Evolutionary conservation across 2,888 invertebrate species (phyloP), one percentile per base, ranked within the genome.

Genomic region (Lamproptera curius): DNA sequence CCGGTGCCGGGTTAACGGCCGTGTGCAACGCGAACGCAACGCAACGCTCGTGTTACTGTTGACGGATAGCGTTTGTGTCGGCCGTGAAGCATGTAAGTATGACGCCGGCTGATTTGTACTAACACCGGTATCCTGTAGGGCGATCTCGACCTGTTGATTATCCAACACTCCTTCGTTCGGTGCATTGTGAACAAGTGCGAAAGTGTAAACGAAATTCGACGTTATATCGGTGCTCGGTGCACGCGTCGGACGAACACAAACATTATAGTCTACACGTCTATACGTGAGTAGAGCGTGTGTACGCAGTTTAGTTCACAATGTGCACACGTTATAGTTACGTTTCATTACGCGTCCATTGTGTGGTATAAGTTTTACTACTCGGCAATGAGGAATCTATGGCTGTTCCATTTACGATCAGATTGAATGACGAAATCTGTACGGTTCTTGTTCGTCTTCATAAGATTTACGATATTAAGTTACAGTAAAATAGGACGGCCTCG

Each of bases 41-140:
- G 73, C 73, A 70, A 72, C 73, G 73, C 77, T 74, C 75, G 84
- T 86, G 85, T 83, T 84, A 81, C 82, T 83, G 82, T 86, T 85
- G 81, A 83, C 76, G 82, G 79, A 83, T 82, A 68, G 65, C 66
- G 71, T 70, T 70, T 82, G 65, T 84, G 83, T 80, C 81, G 76
- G 78, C 73, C 72, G 28, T 6, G 28, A 76, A 72, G 65, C 69
- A 83, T 85, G 87, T 87, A 85, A 87, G 87, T 87, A 87, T 85
- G 81, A 85, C 83, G 78, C 76, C 80, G 76, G 77, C 76, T 73
- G 75, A 78, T 79, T 78, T 77, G 11, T 11, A 31, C 31, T 2
- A 1, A 2, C 31, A 11, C 31, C 31, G n/a, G 11, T 31, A 31
- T 31, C 31, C 31, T 31, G 31, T 11, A 11, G 31, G 31, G 31